Conservation (phyloP, 2,888 invertebrate genomes). For the Melieria omissa region DNA sequence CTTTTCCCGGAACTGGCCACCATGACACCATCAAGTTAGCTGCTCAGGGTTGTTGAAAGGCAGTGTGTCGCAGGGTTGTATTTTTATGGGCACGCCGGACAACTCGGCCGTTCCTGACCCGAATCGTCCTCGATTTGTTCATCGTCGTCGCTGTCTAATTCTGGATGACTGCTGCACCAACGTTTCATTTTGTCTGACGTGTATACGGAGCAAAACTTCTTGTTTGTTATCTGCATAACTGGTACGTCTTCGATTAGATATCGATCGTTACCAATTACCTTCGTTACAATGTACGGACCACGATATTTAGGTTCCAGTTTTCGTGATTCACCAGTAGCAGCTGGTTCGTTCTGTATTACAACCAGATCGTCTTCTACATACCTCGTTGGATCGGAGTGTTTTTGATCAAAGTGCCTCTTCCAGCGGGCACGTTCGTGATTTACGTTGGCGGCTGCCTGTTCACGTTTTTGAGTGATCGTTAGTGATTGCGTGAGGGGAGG, state of each 20-base stretch:
- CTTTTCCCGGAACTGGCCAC: too few species aligned
- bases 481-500: not conserved
- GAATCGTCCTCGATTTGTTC: constrained; percentile 30
- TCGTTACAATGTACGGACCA: constrained; percentile 34
- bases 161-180: constrained; percentile 31
- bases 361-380: constrained; percentile 13
- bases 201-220: constrained; percentile 37
- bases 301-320: constrained; percentile 34
- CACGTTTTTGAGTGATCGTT: constrained; percentile 11
- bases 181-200: constrained; percentile 41
- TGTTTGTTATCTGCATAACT: constrained; percentile 27
- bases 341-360: constrained; percentile 26
- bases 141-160: constrained; percentile 15
- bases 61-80: too few species aligned
- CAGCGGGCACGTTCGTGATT: constrained; percentile 17
- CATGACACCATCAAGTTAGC: too few species aligned
- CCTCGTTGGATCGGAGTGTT: constrained; percentile 6
- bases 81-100: not conserved
- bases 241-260: constrained; percentile 41
- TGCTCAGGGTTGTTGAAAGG: too few species aligned
- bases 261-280: constrained; percentile 35
- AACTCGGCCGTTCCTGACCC: constrained; percentile 26
- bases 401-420: constrained; percentile 27
- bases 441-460: constrained; percentile 13
- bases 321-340: constrained; percentile 36